A percentile compares a stretch with the other conserved stretches of the same genome.
Conservation (phyloP, 2,113 vertebrate species). For the Alethe castanea region DNA sequence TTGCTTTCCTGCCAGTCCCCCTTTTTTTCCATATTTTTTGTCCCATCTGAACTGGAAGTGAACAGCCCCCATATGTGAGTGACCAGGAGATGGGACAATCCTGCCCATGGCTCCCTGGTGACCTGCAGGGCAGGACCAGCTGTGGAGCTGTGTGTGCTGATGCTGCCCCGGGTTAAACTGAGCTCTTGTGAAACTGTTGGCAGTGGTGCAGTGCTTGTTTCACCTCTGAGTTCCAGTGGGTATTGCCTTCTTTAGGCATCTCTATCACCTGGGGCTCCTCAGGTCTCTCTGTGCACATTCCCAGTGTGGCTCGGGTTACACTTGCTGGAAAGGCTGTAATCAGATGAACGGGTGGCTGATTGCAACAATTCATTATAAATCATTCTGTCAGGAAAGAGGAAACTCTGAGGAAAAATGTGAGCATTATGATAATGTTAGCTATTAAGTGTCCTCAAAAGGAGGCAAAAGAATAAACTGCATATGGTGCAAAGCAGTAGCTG, state of each 20-base stretch:
- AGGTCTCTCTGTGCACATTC: neutral
- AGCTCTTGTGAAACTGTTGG: neutral
- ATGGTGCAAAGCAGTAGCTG: neutral
- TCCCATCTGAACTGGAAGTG: neutral
- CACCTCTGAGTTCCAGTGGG: accelerated
- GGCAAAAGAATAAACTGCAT: neutral
- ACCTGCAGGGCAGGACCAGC: neutral
- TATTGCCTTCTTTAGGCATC: neutral
- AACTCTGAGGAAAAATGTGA: neutral
- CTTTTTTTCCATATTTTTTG: neutral
- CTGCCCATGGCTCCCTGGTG: accelerated
- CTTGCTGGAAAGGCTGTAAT: neutral
- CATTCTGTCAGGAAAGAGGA: constrained; percentile 1
- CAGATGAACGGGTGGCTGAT: neutral
- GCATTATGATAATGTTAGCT: neutral
- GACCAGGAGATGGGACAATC: accelerated
- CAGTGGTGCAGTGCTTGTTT: neutral
- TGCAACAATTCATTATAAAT: neutral
- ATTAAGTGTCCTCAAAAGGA: neutral
- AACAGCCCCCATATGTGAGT: accelerated
- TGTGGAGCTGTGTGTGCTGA: neutral
- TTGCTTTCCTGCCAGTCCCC: accelerated
- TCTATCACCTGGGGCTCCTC: neutral
- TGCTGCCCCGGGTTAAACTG: neutral
- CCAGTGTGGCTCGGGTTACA: neutral